Conservation (phyloP, 2,797 vertebrate species). For the Halcyon badia region DNA sequence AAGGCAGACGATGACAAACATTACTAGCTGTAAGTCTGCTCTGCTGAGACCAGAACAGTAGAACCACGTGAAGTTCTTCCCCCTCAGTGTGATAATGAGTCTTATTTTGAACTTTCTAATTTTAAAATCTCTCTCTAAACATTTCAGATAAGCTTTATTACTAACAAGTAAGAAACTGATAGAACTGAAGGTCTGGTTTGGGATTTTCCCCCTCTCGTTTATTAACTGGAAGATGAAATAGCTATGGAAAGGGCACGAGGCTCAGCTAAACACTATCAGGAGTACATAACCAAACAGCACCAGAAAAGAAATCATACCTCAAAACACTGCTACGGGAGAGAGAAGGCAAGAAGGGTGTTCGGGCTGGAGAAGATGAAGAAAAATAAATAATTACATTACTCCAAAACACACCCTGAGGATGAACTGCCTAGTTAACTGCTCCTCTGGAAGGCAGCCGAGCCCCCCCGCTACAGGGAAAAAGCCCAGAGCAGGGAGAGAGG, state of each 20-base stretch:
- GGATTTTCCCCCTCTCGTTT: not conserved
- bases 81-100: not conserved
- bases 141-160: not conserved
- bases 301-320: not conserved
- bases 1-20: not conserved
- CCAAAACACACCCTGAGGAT: not conserved
- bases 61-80: not conserved
- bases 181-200: not conserved
- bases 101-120: not conserved
- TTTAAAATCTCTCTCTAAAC: not conserved
- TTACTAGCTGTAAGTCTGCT: not conserved
- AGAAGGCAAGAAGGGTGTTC: not conserved
- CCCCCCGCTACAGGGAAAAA: not conserved
- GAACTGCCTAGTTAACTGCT: not conserved
- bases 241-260: not conserved
- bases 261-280: not conserved
- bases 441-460: not conserved
- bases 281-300: not conserved
- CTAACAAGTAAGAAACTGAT: not conserved
- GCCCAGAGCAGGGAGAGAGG: not conserved
- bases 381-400: not conserved
- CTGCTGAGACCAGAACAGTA: not conserved
- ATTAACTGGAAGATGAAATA: not conserved
- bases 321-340: not conserved
- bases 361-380: not conserved